Percentiles rank a stretch among this genome's conserved stretches.
These are phyloP conservation scores for Ethmia dodecea DNA, from an alignment of 2,888 invertebrate genomes.

Conservation along the genomic window DNA sequence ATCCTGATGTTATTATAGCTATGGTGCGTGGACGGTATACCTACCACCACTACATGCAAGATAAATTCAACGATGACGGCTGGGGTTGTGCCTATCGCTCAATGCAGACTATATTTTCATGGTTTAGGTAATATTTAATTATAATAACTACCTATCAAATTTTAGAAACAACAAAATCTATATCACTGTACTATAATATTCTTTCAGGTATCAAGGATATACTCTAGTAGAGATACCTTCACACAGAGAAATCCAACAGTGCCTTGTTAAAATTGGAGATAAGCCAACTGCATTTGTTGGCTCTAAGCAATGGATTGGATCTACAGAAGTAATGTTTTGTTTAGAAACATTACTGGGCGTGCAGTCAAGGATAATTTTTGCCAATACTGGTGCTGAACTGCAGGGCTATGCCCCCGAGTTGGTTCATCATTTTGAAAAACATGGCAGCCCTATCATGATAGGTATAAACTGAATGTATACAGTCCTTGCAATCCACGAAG, in stretches of 20 bases:
- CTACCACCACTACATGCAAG: constrained; percentile 98
- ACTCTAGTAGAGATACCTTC: constrained; percentile 86
- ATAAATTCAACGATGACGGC: constrained; percentile 95
- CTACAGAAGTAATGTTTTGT: constrained; percentile 96
- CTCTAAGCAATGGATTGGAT: constrained; percentile 98
- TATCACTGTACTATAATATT: too few relatives aligned
- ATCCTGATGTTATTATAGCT: constrained; percentile 42
- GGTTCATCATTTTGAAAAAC: constrained; percentile 91
- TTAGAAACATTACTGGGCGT: constrained; percentile 88
- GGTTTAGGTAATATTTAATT: constrained; percentile 87
- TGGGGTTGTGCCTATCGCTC: constrained; percentile 99
- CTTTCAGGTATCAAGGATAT: constrained; percentile 86
- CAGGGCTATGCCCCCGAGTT: constrained; percentile 87
- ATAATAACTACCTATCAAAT: too few relatives aligned
- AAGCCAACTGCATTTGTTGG: constrained; percentile 92
- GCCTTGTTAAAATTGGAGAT: constrained; percentile 95
- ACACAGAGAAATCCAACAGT: constrained; percentile 93
- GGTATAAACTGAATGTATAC: constrained; percentile 72
- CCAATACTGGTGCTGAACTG: constrained; percentile 91
- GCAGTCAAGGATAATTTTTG: constrained; percentile 88
- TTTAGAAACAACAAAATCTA: background rate
- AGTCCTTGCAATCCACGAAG: too few relatives aligned
- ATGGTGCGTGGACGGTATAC: constrained; percentile 90
- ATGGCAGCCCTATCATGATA: constrained; percentile 99
- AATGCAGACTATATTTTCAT: constrained; percentile 96